Evolutionary conservation across 2,888 invertebrate species (phyloP).

Genomic region (Mycalesis mineus): DNA sequence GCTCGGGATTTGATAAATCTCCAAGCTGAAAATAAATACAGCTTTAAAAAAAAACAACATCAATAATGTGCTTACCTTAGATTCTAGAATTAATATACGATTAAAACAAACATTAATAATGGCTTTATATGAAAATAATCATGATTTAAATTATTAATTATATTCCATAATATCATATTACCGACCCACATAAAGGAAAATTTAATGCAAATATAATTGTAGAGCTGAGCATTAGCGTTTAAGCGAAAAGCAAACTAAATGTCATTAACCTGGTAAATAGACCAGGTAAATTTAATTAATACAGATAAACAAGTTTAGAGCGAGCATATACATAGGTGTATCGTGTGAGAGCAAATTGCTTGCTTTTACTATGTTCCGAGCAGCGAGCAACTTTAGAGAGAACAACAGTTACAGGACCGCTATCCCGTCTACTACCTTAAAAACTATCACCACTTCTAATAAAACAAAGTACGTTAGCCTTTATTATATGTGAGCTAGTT

Average conservation of each 20-base stretch:
- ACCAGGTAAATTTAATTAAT: conserved; percentile 21
- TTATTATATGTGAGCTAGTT: no score
- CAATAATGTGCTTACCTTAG: neutral
- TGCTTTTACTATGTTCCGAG: conserved; percentile 43
- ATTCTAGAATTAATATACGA: neutral
- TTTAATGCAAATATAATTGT: conserved; percentile 15
- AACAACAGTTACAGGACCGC: no score
- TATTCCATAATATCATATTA: neutral
- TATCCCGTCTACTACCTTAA: no score
- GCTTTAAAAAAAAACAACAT: neutral
- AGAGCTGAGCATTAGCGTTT: conserved; percentile 9
- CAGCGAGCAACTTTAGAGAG: conserved; percentile 15
- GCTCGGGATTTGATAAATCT: conserved; percentile 93
- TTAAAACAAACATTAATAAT: neutral
- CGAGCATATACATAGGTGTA: conserved; percentile 8
- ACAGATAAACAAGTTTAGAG: conserved; percentile 16
- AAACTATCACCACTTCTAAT: neutral
- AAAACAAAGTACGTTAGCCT: neutral
- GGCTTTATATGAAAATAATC: neutral
- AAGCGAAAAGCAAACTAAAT: conserved; percentile 15
- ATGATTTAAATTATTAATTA: neutral
- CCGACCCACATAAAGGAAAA: neutral
- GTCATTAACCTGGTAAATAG: conserved; percentile 17
- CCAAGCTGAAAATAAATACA: conserved; percentile 85
- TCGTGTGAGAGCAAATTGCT: conserved; percentile 37